Base-by-base conservation (phyloP, 2,113 vertebrate species). In the Asarcornis scutulata region DNA sequence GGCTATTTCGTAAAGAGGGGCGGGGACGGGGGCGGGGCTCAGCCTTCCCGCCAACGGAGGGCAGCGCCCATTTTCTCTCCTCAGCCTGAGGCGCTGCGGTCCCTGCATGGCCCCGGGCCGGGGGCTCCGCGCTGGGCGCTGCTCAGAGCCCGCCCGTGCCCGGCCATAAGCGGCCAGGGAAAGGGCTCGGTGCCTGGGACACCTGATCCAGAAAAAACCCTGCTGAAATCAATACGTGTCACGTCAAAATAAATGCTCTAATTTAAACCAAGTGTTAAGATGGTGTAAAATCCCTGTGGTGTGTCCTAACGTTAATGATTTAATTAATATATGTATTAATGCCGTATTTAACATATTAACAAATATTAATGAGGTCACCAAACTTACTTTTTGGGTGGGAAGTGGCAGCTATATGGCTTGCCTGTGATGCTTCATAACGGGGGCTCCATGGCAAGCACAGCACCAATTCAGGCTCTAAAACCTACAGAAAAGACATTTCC, bases 1-100 rank as follows among this genome's bases (percentile, higher is more conserved):
- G 95, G 96, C 3, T 27, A 13, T 44, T 96, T 97, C 63, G 78
- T 96, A 96, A 69, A 17, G 8, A 16, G 83, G 76, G 84, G 59
- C 42, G 63, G 63, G n/a, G 3, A 34, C 5, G 8, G 5, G 5
- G 84, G 85, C 6, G 80, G 34, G 29, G 12, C 8, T 72, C 14
- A 3, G 0, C 2, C 66, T 96, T 92, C 96, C 93, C 96, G 96
- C 96, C 94, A 88, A 56, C 1, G 6, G 31, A 8, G 36, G 5
- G 7, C 5, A 1, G 46, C 18, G 0, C 36, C n/a, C 67, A 20
- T 69, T 36, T 69, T 22, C 42, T 25, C 46, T 29, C 22, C 36
- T 53, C 27, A 3, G 50, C 0, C 5, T 7, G 8, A 1, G 8
- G 11, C 2, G 4, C 46, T 22, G 46, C 20, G 46, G 46, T 21